Evolutionary conservation across 2,113 vertebrate species (phyloP).

Genomic region (Tauraco erythrolophus): DNA sequence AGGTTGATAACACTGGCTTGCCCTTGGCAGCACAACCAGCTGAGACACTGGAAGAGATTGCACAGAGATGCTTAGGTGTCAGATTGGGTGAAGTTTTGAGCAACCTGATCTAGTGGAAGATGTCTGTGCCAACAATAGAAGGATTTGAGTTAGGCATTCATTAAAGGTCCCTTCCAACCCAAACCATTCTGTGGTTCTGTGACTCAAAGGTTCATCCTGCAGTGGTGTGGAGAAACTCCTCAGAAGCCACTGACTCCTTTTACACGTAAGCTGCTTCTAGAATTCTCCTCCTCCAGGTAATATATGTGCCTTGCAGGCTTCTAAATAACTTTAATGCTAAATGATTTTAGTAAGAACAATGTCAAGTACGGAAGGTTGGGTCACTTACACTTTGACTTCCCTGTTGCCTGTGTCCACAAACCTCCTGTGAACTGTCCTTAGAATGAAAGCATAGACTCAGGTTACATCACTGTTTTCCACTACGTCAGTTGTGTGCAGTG

Average conservation of each 20-base stretch:
- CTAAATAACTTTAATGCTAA: not conserved
- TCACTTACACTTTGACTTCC: not conserved
- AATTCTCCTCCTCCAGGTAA: not conserved
- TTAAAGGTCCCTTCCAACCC: not conserved
- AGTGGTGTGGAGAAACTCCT: not conserved
- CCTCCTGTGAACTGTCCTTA: not conserved
- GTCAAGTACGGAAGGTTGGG: not conserved
- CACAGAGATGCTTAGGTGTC: not conserved
- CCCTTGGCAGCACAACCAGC: not conserved
- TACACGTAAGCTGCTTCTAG: not conserved
- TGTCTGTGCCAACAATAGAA: rapidly evolving
- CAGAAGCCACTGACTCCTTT: not conserved
- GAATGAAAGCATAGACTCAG: not conserved
- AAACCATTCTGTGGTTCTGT: not conserved
- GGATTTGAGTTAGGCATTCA: not conserved
- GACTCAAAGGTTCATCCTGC: not conserved
- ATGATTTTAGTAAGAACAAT: not conserved
- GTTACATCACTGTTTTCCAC: not conserved
- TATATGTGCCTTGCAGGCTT: not conserved
- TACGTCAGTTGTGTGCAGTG: not conserved
- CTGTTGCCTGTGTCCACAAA: not conserved
- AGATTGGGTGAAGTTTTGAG: not conserved
- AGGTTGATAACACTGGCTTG: not conserved
- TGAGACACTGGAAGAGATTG: not conserved
- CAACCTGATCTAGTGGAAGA: not conserved